phyloP scores from a whole-genome alignment of 2,888 invertebrate genomes.

The Heteromyza rotundicornis region DNA sequence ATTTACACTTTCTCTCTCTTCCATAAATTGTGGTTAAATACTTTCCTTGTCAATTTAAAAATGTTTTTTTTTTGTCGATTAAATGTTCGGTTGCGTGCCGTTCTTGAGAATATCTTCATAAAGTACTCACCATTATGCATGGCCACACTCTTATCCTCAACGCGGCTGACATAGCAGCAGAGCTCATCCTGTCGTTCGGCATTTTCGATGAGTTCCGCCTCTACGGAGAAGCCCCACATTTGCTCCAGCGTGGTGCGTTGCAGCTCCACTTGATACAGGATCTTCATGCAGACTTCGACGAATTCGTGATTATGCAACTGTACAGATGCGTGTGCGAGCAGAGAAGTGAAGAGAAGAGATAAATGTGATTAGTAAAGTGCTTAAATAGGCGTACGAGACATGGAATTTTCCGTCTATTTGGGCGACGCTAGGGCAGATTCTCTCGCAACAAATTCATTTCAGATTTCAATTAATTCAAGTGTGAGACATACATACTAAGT shows the following conservation, averaged over 20 bases:
- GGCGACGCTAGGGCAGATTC: too few relatives aligned
- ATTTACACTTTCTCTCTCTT: too few relatives aligned
- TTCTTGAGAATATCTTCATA: too few relatives aligned
- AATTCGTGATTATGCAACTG: conserved; percentile 92
- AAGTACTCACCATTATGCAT: conserved; percentile 94
- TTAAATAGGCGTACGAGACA: too few relatives aligned
- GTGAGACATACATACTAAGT: too few relatives aligned
- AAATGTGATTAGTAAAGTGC: background rate
- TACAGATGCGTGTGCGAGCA: conserved; percentile 39
- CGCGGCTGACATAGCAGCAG: conserved; percentile 95
- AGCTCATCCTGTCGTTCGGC: conserved; percentile 95
- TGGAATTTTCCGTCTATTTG: too few relatives aligned
- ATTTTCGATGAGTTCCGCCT: conserved; percentile 96
- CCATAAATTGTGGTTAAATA: too few relatives aligned
- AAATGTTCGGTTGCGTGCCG: too few relatives aligned
- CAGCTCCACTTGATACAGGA: conserved; percentile 94
- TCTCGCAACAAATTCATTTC: too few relatives aligned
- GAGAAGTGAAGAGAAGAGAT: background rate
- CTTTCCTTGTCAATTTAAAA: too few relatives aligned
- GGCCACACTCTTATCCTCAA: conserved; percentile 94
- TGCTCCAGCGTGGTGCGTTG: conserved; percentile 88
- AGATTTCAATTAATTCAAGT: too few relatives aligned
- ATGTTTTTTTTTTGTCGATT: too few relatives aligned
- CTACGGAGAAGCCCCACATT: conserved; percentile 98
- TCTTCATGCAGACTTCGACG: conserved; percentile 96